Conservation (phyloP, 2,113 vertebrate genomes). For the Chinchilla lanigera region DNA sequence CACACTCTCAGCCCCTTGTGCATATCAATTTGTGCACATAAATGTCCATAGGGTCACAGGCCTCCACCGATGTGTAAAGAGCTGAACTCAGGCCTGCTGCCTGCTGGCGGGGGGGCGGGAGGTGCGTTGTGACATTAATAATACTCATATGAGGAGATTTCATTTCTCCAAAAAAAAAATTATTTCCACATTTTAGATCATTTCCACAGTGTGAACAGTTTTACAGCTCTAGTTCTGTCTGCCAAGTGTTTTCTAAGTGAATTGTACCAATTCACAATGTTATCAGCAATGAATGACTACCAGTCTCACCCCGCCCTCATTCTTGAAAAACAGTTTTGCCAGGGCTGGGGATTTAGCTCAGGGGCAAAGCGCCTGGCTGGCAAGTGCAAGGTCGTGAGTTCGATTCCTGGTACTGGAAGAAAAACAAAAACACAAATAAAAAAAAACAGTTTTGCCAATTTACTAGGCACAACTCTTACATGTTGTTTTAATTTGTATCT, state of each 20-base stretch:
- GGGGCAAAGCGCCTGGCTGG: no score
- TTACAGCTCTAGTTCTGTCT: constrained; percentile 27
- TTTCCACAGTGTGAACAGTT: constrained; percentile 63
- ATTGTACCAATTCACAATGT: constrained; percentile 38
- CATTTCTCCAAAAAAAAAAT: background rate
- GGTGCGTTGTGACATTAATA: background rate
- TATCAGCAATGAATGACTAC: background rate
- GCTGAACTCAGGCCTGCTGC: background rate
- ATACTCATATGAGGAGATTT: background rate
- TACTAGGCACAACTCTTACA: background rate
- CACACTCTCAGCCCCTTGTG: background rate
- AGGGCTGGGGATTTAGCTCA: no score
- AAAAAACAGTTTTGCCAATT: constrained; percentile 31
- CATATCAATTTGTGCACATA: background rate
- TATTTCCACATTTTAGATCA: constrained; percentile 25
- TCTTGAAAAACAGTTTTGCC: no score
- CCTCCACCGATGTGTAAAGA: background rate
- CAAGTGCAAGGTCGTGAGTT: no score
- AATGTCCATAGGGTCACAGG: background rate
- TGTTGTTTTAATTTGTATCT: background rate
- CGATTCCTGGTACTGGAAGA: no score
- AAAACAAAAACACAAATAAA: no score
- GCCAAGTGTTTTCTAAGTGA: background rate
- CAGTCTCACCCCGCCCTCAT: background rate
- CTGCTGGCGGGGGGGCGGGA: no score